Evolutionary conservation across 2,797 vertebrate genomes (phyloP), one percentile per base, ranked within the genome.

Genomic region (Melanotaenia maccullochi): DNA sequence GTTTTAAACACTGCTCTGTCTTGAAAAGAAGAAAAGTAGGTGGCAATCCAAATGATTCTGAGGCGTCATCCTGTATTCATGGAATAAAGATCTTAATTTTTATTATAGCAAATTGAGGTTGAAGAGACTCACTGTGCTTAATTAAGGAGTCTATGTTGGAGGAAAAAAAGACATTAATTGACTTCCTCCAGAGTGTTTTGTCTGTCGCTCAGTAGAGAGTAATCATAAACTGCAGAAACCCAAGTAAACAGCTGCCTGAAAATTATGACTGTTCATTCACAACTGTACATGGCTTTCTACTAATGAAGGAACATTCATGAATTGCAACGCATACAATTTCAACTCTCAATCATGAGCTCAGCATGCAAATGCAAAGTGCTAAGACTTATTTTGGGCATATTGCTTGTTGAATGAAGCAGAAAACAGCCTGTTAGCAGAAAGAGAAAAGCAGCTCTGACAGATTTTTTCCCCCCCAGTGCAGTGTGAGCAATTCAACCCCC

Each of bases 161-260:
- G 66, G 13, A 52, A 59, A 65, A 74, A 49, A 71, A 75, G 81
- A 68, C 79, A 79, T 79, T 83, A 90, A 92, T 92, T 89, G 84
- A 91, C 88, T 84, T 91, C 90, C 89, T 90, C 90, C 61, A 65
- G 87, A 89, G 90, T 90, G 90, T 88, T 87, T 91, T 89, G 90
- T 87, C 78, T 89, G 60, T 77, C 77, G 86, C 89, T 76, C 81
- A 79, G 84, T 78, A 75, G 87, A 90, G 76, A 79, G 85, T 87
- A 90, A 92, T 93, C 87, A 88, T 80, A 82, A 86, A 83, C 76
- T 75, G 71, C 75, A 83, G 72, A 85, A 83, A 83, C 57, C 11
- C 54, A 77, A 89, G 80, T 81, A 83, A 86, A 87, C 87, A 91
- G 88, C 87, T 87, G 85, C 80, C 80, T 88, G 73, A 82, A 76